These are phyloP conservation scores for Drosophila greeni DNA, from an alignment of 2,888 invertebrate genomes.

Conservation along the genomic window DNA sequence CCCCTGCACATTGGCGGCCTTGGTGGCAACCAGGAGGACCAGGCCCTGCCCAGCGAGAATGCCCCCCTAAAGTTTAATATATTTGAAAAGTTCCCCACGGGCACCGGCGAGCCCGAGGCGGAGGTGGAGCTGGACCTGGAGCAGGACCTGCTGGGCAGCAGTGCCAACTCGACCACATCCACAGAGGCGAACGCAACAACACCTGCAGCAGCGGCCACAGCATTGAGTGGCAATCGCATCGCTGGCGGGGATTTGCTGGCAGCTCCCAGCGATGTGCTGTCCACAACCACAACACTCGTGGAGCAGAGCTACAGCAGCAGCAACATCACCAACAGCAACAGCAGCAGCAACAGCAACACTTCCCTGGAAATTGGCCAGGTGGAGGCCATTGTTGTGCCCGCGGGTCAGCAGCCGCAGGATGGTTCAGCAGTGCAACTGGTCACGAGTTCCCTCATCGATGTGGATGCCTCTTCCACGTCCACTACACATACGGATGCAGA, in stretches of 20 bases:
- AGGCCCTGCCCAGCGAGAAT: constrained; percentile 68
- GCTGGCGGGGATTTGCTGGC: constrained; percentile 47
- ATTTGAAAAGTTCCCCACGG: constrained; percentile 75
- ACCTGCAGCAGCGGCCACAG: constrained; percentile 13
- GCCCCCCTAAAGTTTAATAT: constrained; percentile 78
- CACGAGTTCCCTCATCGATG: constrained; percentile 52
- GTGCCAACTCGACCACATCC: constrained; percentile 2
- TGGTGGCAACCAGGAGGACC: constrained; percentile 46
- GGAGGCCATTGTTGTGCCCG: constrained; percentile 75
- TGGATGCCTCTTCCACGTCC: background rate
- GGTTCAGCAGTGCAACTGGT: constrained; percentile 57
- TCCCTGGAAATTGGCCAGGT: constrained; percentile 53
- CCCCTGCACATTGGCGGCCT: constrained; percentile 2
- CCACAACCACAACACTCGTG: constrained; percentile 46
- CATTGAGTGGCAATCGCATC: constrained; percentile 40
- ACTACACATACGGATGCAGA: background rate
- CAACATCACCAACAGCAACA: constrained; percentile 12
- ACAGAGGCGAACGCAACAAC: constrained; percentile 1
- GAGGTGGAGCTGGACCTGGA: constrained; percentile 12
- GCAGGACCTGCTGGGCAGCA: constrained; percentile 3
- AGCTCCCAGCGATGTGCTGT: constrained; percentile 47
- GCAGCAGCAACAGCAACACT: constrained; percentile 18
- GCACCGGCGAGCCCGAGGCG: constrained; percentile 37
- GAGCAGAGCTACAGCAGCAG: constrained; percentile 17
- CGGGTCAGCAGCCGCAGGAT: constrained; percentile 33